phyloP scores from a whole-genome alignment of 2,888 invertebrate species.

The Silvanus unidentatus region DNA sequence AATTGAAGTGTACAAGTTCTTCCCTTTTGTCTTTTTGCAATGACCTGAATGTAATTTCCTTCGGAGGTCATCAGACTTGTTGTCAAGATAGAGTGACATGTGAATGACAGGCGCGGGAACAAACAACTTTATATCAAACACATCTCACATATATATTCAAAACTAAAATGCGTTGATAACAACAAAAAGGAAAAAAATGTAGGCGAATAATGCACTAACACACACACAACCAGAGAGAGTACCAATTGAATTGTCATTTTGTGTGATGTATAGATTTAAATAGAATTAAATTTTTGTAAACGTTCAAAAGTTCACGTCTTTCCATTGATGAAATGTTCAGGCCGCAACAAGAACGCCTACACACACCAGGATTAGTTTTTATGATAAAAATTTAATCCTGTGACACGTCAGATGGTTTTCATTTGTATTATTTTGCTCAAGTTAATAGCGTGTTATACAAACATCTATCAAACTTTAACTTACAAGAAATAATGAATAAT shows the following conservation, averaged over 20 bases:
- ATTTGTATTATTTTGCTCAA: background rate
- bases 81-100: slow-evolving; percentile 36
- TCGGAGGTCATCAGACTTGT: slow-evolving; percentile 34
- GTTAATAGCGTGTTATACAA: slow-evolving; percentile 16
- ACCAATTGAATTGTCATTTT: slow-evolving; percentile 24
- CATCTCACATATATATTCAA: slow-evolving; percentile 3
- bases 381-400: slow-evolving; percentile 11
- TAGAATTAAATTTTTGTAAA: slow-evolving; percentile 6
- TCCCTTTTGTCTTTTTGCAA: slow-evolving; percentile 12
- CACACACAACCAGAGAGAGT: background rate
- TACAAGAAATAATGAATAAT: slow-evolving; percentile 16
- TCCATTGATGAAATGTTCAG: background rate
- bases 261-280: slow-evolving; percentile 17
- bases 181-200: slow-evolving; percentile 3
- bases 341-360: too few relatives aligned
- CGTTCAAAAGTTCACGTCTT: too few relatives aligned
- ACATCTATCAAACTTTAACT: slow-evolving; percentile 16
- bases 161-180: slow-evolving; percentile 9
- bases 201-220: background rate
- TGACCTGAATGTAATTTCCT: slow-evolving; percentile 28
- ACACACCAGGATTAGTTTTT: background rate
- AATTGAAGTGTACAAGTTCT: background rate
- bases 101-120: slow-evolving; percentile 38
- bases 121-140: slow-evolving; percentile 22
- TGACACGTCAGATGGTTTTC: slow-evolving; percentile 12